These are phyloP conservation scores for Thecocarcelia acutangulata DNA, from an alignment of 2,888 invertebrate species.

Conservation along the genomic window DNA sequence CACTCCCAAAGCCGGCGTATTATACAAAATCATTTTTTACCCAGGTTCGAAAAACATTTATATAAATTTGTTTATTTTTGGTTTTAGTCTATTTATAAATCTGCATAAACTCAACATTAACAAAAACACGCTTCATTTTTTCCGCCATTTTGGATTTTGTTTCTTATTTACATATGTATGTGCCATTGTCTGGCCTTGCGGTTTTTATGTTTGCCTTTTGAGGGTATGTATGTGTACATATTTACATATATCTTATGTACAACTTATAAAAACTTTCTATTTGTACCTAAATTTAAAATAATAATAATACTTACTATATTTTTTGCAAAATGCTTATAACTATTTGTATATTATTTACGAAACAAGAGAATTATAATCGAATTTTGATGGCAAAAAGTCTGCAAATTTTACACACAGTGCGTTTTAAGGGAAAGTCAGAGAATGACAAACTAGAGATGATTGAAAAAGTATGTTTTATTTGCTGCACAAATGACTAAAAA, in stretches of 20 bases:
- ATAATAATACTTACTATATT: slow-evolving; percentile 38
- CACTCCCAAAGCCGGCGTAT: too few relatives aligned
- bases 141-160: slow-evolving; percentile 57
- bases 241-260: too few relatives aligned
- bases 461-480: neutral
- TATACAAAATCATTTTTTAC: too few relatives aligned
- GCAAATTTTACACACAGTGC: slow-evolving; percentile 28
- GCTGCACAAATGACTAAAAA: neutral
- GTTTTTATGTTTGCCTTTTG: neutral
- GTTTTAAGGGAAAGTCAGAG: slow-evolving; percentile 17
- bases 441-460: slow-evolving; percentile 25
- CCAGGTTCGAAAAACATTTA: too few relatives aligned
- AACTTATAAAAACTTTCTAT: too few relatives aligned
- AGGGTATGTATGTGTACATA: neutral
- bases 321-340: neutral
- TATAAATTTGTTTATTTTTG: neutral
- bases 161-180: neutral
- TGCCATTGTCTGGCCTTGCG: slow-evolving; percentile 53
- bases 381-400: slow-evolving; percentile 5
- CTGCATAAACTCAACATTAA: too few relatives aligned
- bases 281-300: too few relatives aligned
- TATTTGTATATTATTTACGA: neutral
- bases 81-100: neutral
- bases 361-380: neutral
- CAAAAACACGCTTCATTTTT: slow-evolving; percentile 25